Base-by-base conservation (phyloP, 2,888 invertebrate species). In the Gerris lacustris region DNA sequence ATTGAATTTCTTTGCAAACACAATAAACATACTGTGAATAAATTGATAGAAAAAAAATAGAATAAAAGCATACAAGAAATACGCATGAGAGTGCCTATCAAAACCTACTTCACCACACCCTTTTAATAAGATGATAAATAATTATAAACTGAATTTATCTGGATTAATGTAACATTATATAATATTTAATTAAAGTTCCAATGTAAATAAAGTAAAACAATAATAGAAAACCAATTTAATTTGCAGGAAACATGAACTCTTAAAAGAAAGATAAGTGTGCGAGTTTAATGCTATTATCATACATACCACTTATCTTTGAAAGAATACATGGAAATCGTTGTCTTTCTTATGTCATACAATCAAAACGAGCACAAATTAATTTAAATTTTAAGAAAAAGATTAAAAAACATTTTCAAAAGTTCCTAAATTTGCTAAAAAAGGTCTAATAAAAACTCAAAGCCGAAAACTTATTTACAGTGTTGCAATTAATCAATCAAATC, bases 271-370 rank as follows among this genome's bases (percentile, higher is more conserved):
- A 31, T 62, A 55, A 9, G n/a, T 5, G 45, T 6, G 9, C n/a
- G 67, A 67, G 31, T 67, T 9, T 17, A 67, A 44, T 43, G 5
- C 15, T 7, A 44, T 31, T 18, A 44, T 45, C 9, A 6, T 18
- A 74, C 75, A 73, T 73, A 75, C 75, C 67, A 71, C 47, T 69
- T 71, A 67, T 71, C 71, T 70, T 71, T 74, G 72, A 45, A 71
- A 66, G 75, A 75, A 75, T 75, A 73, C 75, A 75, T 75, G 75
- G 75, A 74, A 74, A 71, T 70, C 72, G 67, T 66, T 68, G 68
- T 70, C 73, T 70, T 72, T 45, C 72, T 55, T 9, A 55, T 2
- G 9, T 55, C 9, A 55, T 4, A 55, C 55, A 55, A 55, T 55
- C 9, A 55, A 55, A 55, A 9, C 2, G 2, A 5, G 55, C 55